Evolutionary conservation across 1,140 invertebrate species (phyloP).

Genomic region (Nomia melanderi): DNA sequence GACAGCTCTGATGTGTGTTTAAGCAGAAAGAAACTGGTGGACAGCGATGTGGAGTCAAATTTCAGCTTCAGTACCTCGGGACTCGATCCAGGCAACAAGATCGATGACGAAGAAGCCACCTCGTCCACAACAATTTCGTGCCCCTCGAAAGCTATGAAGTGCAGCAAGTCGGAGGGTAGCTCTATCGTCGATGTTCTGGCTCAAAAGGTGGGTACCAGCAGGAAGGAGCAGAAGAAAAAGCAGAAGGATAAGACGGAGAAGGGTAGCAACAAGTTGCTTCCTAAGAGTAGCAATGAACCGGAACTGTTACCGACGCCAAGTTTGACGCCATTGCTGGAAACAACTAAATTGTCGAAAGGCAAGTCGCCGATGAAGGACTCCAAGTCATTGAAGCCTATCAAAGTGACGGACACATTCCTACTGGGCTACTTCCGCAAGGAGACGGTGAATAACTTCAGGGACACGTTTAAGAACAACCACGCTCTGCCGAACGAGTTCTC

Average conservation of each 20-base stretch:
- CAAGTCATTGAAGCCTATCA: conserved; percentile 80
- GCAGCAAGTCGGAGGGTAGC: conserved; percentile 77
- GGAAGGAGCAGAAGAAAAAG: conserved; percentile 82
- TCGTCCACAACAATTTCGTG: conserved; percentile 83
- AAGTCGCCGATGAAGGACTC: conserved; percentile 79
- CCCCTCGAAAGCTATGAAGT: conserved; percentile 74
- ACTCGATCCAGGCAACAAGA: conserved; percentile 82
- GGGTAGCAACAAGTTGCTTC: conserved; percentile 57
- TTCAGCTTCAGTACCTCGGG: conserved; percentile 83
- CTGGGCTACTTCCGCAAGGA: conserved; percentile 87
- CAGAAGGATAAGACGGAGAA: conserved; percentile 75
- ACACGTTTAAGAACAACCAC: conserved; percentile 85
- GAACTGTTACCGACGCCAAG: conserved; percentile 84
- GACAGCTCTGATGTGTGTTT: conserved; percentile 78
- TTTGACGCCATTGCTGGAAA: conserved; percentile 67
- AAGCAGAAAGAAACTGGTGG: conserved; percentile 76
- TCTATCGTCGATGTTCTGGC: conserved; percentile 85
- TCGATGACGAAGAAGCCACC: conserved; percentile 85
- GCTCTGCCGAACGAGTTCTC: conserved; percentile 84
- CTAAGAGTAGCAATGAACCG: conserved; percentile 76
- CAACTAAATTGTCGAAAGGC: conserved; percentile 74
- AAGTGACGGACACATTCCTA: conserved; percentile 81
- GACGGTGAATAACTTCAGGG: conserved; percentile 85
- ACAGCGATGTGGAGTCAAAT: conserved; percentile 86
- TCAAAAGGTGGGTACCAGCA: conserved; percentile 83